Percentiles rank a stretch among this genome's conserved stretches.
Conservation (phyloP, 1,140 invertebrate species). For the Ceratina australensis region DNA sequence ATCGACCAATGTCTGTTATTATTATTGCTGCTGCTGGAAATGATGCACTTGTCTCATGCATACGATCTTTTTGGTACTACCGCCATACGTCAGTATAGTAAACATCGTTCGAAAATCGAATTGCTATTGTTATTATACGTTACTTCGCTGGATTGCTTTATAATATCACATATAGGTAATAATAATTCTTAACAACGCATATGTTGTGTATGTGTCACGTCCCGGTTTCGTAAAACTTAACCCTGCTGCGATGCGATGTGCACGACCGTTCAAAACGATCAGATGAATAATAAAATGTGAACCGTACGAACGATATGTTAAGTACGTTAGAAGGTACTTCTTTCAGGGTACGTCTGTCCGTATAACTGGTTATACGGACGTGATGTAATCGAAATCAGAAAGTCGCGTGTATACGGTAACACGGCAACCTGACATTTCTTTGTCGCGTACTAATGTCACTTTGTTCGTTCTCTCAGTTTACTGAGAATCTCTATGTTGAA, state of each 20-base stretch:
- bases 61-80: too few relatives aligned
- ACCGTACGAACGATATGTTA: slow-evolving; percentile 3
- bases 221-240: too few relatives aligned
- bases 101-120: too few relatives aligned
- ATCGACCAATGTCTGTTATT: not conserved
- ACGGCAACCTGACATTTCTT: slow-evolving; percentile 54
- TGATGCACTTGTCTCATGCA: not conserved
- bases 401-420: slow-evolving; percentile 30
- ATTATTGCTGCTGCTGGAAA: too few relatives aligned
- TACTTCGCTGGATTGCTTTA: too few relatives aligned
- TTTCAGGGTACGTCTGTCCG: slow-evolving; percentile 2
- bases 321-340: not conserved
- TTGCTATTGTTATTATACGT: too few relatives aligned
- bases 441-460: slow-evolving; percentile 25
- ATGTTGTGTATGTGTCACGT: not conserved
- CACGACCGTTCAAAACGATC: too few relatives aligned
- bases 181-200: too few relatives aligned
- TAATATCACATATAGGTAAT: too few relatives aligned
- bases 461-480: not conserved
- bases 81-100: too few relatives aligned
- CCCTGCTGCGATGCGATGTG: too few relatives aligned
- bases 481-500: not conserved
- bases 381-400: slow-evolving; percentile 45
- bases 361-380: slow-evolving; percentile 1
- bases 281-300: not conserved